A percentile compares a stretch with the other conserved stretches of the same genome.
These are phyloP conservation scores for Hydropsyche betteni DNA, from an alignment of 2,888 invertebrate genomes.

Conservation along the genomic window DNA sequence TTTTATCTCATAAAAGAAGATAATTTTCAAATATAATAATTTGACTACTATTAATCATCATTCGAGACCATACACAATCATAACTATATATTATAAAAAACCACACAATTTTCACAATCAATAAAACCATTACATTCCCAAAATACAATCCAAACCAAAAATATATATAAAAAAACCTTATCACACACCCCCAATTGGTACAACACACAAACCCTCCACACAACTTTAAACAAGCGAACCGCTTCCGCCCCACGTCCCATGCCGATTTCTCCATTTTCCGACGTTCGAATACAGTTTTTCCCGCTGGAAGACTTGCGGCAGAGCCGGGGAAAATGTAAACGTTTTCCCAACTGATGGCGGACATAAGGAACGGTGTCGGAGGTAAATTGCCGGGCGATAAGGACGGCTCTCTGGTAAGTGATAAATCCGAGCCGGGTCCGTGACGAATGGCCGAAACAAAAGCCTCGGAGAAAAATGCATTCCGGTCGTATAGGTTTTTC, in stretches of 20 bases:
- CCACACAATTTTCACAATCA: too few relatives aligned
- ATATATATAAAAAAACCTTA: neutral
- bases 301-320: neutral
- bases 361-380: conserved; percentile 40
- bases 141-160: neutral
- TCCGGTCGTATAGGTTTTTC: conserved; percentile 32
- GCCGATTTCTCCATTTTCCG: neutral
- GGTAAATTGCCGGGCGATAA: conserved; percentile 45
- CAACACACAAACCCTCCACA: too few relatives aligned
- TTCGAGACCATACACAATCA: too few relatives aligned
- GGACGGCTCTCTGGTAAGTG: conserved; percentile 37
- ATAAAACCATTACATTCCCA: neutral
- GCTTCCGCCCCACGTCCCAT: too few relatives aligned
- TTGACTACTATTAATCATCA: too few relatives aligned
- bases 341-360: conserved; percentile 35
- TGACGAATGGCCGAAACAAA: conserved; percentile 41
- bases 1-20: too few relatives aligned
- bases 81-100: too few relatives aligned
- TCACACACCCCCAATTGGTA: too few relatives aligned
- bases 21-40: too few relatives aligned
- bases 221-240: too few relatives aligned
- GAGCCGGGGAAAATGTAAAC: conserved; percentile 17
- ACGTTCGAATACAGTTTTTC: neutral
- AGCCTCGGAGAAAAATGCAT: conserved; percentile 39
- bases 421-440: conserved; percentile 40